phyloP scores from a whole-genome alignment of 2,113 vertebrate genomes.

The Crocuta crocuta region DNA sequence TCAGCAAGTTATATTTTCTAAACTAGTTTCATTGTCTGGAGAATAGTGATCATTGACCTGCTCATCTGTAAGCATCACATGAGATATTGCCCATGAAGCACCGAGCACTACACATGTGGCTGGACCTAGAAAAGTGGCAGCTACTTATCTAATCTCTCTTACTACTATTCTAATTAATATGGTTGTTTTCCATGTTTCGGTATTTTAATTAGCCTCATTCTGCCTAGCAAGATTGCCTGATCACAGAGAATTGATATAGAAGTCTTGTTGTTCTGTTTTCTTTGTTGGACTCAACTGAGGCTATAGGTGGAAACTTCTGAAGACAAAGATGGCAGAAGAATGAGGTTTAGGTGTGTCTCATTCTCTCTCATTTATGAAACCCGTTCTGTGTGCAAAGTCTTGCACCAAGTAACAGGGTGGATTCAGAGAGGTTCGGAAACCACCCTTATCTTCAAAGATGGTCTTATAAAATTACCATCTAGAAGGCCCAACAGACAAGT shows the following conservation, averaged over 20 bases:
- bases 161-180: background rate
- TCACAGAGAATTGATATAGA: background rate
- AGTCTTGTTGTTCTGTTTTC: background rate
- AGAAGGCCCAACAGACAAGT: background rate
- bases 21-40: background rate
- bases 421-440: background rate
- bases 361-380: background rate
- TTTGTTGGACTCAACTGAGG: background rate
- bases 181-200: background rate
- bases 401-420: background rate
- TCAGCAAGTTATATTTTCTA: background rate
- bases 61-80: background rate
- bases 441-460: background rate
- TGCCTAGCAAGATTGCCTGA: background rate
- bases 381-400: background rate
- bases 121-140: background rate
- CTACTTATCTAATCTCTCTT: background rate
- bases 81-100: background rate
- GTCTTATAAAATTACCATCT: background rate
- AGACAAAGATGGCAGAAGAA: constrained; percentile 3
- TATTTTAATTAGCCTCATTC: background rate
- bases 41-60: background rate
- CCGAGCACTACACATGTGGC: fast-evolving
- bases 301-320: background rate
- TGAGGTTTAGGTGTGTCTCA: background rate